These are phyloP conservation scores for Aradophagus sp. DNA, from an alignment of 1,140 invertebrate species.

Conservation along the genomic window DNA sequence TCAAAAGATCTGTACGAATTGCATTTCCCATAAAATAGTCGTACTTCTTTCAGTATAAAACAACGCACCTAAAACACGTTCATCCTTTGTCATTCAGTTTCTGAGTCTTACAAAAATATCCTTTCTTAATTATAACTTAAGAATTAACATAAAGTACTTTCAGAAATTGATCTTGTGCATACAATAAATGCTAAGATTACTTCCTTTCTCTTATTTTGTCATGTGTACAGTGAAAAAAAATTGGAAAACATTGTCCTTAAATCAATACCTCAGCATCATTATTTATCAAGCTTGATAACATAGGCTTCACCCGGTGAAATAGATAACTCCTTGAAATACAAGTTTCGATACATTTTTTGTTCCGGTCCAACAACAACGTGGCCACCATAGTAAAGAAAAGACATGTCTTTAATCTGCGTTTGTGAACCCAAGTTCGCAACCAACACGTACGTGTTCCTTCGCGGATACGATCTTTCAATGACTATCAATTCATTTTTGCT, in stretches of 20 bases:
- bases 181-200: conserved; percentile 31
- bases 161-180: conserved; percentile 20
- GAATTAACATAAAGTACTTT: conserved; percentile 12
- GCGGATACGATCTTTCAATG: conserved; percentile 84
- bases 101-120: no score
- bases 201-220: conserved; percentile 6
- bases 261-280: conserved; percentile 58
- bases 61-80: no score
- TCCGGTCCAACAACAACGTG: conserved; percentile 79
- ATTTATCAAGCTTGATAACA: conserved; percentile 82
- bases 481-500: conserved; percentile 80
- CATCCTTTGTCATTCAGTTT: no score
- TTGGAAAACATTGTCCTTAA: no score
- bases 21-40: no score
- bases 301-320: conserved; percentile 79
- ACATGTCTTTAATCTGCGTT: conserved; percentile 80
- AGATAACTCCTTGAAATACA: conserved; percentile 81
- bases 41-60: no score
- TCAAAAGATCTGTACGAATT: no score
- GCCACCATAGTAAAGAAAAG: conserved; percentile 84
- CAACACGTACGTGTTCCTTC: conserved; percentile 83
- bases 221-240: conserved; percentile 20
- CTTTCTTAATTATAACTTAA: background rate
- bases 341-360: conserved; percentile 76
- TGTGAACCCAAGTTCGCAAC: conserved; percentile 81